Conservation (phyloP, 92 coral and sea anemone genomes). For the Porites evermanni region DNA sequence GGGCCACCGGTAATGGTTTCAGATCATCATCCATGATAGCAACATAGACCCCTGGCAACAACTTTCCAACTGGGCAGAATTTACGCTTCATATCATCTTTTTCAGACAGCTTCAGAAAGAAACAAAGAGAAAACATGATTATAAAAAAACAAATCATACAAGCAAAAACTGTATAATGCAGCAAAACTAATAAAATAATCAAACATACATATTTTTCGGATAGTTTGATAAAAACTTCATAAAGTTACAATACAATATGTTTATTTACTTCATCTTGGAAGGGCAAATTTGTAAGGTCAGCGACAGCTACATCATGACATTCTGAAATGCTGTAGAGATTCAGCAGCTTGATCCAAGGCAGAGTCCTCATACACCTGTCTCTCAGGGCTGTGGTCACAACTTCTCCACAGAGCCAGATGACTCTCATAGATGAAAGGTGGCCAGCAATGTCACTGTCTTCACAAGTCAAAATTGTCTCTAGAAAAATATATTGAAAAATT, state of each 20-base stretch:
- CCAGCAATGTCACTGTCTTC: slow-evolving; percentile 66
- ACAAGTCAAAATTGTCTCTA: slow-evolving; percentile 85
- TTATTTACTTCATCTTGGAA: slow-evolving; percentile 83
- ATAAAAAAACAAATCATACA: background rate
- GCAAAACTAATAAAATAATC: no score
- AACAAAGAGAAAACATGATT: background rate
- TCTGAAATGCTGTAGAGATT: slow-evolving; percentile 89
- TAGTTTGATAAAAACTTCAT: no score
- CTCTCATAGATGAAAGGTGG: slow-evolving; percentile 59
- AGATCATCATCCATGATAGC: slow-evolving; percentile 82
- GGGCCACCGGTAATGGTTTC: slow-evolving; percentile 84
- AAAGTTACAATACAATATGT: background rate
- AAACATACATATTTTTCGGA: no score
- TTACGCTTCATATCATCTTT: slow-evolving; percentile 80
- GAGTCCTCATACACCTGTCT: slow-evolving; percentile 79
- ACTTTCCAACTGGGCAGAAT: slow-evolving; percentile 89
- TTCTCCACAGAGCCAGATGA: slow-evolving; percentile 90
- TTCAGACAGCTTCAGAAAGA: slow-evolving; percentile 66
- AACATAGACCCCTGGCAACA: slow-evolving; percentile 76
- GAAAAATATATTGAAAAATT: background rate
- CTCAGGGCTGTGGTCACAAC: slow-evolving; percentile 89
- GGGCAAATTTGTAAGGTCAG: slow-evolving; percentile 75
- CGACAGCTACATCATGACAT: slow-evolving; percentile 84
- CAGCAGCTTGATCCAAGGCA: slow-evolving; percentile 78
- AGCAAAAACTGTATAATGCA: background rate